Evolutionary conservation across 2,888 invertebrate species (phyloP), one percentile per base, ranked within the genome.

Genomic region (Metallyticus violacea): DNA sequence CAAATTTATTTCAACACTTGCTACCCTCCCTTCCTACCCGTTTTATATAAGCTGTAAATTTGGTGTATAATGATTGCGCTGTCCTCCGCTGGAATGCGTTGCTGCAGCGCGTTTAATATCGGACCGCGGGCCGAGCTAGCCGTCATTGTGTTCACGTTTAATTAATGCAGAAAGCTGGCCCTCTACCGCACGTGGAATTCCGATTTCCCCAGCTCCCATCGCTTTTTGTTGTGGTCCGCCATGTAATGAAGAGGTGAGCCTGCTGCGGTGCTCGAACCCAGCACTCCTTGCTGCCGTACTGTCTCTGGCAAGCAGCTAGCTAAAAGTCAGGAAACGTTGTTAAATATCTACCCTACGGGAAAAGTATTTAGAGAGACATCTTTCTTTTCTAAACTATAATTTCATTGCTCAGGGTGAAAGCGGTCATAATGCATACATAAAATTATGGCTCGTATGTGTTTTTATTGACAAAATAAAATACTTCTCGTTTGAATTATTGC

Each of bases 21-120:
- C 88, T 81, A 76, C 27, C 85, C 83, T 78, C 62, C 80, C 86
- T 84, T 62, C 40, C 40, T 83, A 88, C 87, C 79, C 89, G 88
- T 88, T 88, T 88, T 88, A 88, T 88, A 88, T 88, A 87, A 88
- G 88, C 88, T 88, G 88, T 88, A 88, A 88, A 88, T 88, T 88
- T 88, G 87, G 88, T 87, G 88, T 86, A 88, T 88, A 88, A 88
- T 88, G 88, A 88, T 88, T 86, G 87, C 82, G 87, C 86, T 87
- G 80, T 85, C 78, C 83, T 83, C 84, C 40, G 85, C 40, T 85
- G 87, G 87, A 87, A 87, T 87, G 87, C 86, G 83, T 40, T 80
- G 89, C 81, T 79, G 87, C 81, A 79, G 89, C 81, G 86, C 85
- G 79, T 82, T 81, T 85, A 88, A 88, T 87, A 87, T 87, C 85